Conservation (phyloP, 2,113 vertebrate species). For the Coregonus clupeaformis region DNA sequence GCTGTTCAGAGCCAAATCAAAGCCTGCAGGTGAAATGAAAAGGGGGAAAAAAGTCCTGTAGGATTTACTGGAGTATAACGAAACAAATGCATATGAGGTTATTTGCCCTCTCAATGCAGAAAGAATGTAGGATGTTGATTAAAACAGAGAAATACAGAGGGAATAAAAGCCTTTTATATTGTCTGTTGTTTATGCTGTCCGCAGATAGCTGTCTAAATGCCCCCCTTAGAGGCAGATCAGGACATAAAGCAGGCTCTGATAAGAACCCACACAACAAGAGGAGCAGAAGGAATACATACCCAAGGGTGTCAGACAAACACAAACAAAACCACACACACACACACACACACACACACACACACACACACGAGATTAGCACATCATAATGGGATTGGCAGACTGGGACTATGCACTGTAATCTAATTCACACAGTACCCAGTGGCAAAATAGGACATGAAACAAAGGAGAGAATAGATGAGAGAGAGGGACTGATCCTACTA, state of each 20-base stretch:
- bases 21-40: constrained; percentile 45
- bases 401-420: constrained; percentile 50
- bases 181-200: constrained; percentile 54
- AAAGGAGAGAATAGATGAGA: constrained; percentile 41
- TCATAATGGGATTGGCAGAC: constrained; percentile 70
- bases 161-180: constrained; percentile 61
- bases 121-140: constrained; percentile 59
- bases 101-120: constrained; percentile 55
- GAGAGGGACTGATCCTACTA: constrained; percentile 40
- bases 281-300: constrained; percentile 18
- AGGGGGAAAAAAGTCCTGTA: constrained; percentile 1
- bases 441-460: constrained; percentile 60
- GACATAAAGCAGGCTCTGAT: constrained; percentile 61
- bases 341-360: not conserved
- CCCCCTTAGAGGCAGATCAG: constrained; percentile 49
- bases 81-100: constrained; percentile 54
- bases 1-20: constrained; percentile 61
- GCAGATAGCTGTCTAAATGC: constrained; percentile 46
- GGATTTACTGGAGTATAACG: constrained; percentile 28
- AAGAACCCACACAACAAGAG: constrained; percentile 43
- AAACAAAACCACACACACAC: constrained; percentile 1
- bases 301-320: not conserved
- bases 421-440: constrained; percentile 58
- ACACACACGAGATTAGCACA: constrained; percentile 58
- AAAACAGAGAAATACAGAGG: constrained; percentile 26